Percentiles rank a stretch among this genome's conserved stretches.
Evolutionary conservation across 2,888 invertebrate species (phyloP).

Genomic region (Trilocha varians): DNA sequence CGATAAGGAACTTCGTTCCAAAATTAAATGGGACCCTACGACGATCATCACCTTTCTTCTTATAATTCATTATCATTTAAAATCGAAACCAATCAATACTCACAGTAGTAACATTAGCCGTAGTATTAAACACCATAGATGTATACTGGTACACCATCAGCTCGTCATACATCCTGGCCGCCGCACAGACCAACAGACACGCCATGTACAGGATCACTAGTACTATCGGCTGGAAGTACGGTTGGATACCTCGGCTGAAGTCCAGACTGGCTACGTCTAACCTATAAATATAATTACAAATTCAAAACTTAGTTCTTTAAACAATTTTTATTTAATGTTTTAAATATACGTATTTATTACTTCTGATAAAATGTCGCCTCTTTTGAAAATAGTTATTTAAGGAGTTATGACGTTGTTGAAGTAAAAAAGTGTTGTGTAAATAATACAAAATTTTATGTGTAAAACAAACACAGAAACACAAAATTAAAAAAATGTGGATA

Average conservation of each 20-base stretch:
- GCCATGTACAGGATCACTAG: conserved; percentile 58
- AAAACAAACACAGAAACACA: conserved; percentile 1
- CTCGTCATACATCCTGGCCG: conserved; percentile 62
- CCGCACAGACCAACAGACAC: conserved; percentile 54
- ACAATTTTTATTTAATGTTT: too few relatives aligned
- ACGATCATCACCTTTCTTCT: too few relatives aligned
- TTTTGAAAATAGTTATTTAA: too few relatives aligned
- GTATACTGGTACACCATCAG: conserved; percentile 64
- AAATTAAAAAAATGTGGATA: too few relatives aligned
- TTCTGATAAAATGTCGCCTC: too few relatives aligned
- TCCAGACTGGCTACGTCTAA: conserved; percentile 56
- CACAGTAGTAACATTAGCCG: conserved; percentile 48
- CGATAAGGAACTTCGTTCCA: too few relatives aligned
- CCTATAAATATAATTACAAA: conserved; percentile 25
- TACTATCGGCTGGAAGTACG: conserved; percentile 62
- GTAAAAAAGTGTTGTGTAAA: not conserved
- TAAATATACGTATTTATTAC: too few relatives aligned
- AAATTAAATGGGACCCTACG: too few relatives aligned
- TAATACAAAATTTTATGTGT: not conserved
- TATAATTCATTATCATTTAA: too few relatives aligned
- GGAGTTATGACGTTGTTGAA: too few relatives aligned
- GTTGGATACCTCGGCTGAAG: conserved; percentile 46
- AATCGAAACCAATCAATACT: conserved; percentile 17
- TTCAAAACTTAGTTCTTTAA: too few relatives aligned
- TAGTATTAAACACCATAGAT: conserved; percentile 39